Conservation (phyloP, 2,888 invertebrate species). For the Hyposoter didymator region DNA sequence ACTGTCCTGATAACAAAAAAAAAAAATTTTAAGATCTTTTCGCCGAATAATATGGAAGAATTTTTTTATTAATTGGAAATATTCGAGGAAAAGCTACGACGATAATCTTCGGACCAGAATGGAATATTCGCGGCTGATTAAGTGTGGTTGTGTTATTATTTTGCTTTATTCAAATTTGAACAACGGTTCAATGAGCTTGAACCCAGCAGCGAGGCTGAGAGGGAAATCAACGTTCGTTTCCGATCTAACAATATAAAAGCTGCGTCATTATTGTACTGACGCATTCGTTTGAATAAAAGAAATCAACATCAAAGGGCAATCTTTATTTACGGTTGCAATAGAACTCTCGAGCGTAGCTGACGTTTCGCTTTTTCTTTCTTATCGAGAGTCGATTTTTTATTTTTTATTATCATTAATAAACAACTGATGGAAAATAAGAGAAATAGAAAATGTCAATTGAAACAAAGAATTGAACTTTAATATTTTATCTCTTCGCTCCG, state of each 20-base stretch:
- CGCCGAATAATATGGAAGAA: too few species aligned
- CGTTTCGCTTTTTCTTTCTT: not conserved
- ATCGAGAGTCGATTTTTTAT: not conserved
- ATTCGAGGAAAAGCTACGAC: not conserved
- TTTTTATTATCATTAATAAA: not conserved
- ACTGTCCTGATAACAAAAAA: not conserved
- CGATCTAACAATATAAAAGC: slow-evolving; percentile 25
- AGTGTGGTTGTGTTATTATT: not conserved
- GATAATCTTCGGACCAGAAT: not conserved
- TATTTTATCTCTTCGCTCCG: not conserved
- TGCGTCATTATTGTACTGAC: slow-evolving; percentile 39
- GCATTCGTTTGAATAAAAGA: slow-evolving; percentile 51
- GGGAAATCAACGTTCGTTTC: not conserved
- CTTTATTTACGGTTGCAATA: not conserved
- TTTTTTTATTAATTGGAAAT: not conserved
- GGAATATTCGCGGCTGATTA: not conserved
- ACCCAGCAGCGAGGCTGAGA: not conserved
- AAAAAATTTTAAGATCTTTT: not conserved
- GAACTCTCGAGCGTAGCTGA: not conserved
- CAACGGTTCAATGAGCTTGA: slow-evolving; percentile 50
- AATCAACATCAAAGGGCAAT: slow-evolving; percentile 6
- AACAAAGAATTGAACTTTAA: not conserved
- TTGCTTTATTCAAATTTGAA: slow-evolving; percentile 1
- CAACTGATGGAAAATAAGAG: not conserved
- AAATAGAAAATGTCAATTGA: not conserved